Evolutionary conservation across 2,797 vertebrate genomes (phyloP).

Genomic region (Nyctibius grandis): DNA sequence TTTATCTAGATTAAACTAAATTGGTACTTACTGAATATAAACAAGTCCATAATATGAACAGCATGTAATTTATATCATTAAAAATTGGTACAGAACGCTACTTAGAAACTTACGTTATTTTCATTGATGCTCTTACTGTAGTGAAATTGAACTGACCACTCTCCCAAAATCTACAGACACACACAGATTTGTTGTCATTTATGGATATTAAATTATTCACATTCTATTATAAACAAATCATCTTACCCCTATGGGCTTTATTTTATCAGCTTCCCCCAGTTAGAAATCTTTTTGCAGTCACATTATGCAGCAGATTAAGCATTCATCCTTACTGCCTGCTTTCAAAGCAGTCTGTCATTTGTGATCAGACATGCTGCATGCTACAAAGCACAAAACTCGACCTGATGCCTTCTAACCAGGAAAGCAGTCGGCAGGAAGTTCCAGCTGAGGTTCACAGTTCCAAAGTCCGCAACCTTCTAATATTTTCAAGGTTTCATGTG

Average conservation of each 20-base stretch:
- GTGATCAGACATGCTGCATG: slow-evolving; percentile 59
- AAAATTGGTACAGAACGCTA: background rate
- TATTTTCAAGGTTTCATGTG: slow-evolving; percentile 52
- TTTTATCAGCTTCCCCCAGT: slow-evolving; percentile 43
- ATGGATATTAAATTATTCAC: slow-evolving; percentile 39
- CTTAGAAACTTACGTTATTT: background rate
- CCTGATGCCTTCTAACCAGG: slow-evolving; percentile 39
- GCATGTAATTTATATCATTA: background rate
- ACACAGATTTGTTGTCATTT: slow-evolving; percentile 28
- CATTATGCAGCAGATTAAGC: slow-evolving; percentile 61
- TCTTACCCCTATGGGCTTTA: background rate
- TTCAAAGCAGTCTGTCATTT: slow-evolving; percentile 71
- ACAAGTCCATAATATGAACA: background rate
- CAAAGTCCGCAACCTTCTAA: slow-evolving; percentile 54
- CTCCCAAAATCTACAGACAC: background rate
- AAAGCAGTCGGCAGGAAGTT: slow-evolving; percentile 53
- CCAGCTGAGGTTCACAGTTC: slow-evolving; percentile 65
- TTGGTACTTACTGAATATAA: background rate
- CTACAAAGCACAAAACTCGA: slow-evolving; percentile 50
- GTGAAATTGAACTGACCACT: background rate
- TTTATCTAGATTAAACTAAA: background rate
- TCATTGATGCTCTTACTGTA: background rate
- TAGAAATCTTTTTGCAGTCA: slow-evolving; percentile 36
- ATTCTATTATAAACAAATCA: slow-evolving; percentile 35
- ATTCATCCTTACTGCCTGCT: slow-evolving; percentile 50